Conservation (phyloP, 2,888 invertebrate species). For the Girardia tigrina region DNA sequence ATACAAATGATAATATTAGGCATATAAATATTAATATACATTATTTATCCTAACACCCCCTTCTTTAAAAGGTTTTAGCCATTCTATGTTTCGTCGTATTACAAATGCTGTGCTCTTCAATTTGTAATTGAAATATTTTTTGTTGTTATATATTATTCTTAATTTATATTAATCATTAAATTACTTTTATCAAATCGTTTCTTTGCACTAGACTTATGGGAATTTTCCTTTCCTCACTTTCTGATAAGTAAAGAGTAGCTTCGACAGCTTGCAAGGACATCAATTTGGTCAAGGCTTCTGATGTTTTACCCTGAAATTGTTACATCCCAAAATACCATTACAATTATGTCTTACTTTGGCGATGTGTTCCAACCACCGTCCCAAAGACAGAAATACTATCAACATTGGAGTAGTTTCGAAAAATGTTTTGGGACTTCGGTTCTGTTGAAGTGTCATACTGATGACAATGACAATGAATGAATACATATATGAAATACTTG, state of each 20-base stretch:
- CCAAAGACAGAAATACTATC: slow-evolving; percentile 83
- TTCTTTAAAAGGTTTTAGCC: no score
- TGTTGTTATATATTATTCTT: no score
- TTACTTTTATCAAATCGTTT: slow-evolving; percentile 51
- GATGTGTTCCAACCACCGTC: slow-evolving; percentile 89
- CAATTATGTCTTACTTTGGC: slow-evolving; percentile 66
- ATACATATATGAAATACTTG: slow-evolving; percentile 81
- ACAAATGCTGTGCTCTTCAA: no score
- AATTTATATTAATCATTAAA: no score
- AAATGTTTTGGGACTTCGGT: slow-evolving; percentile 79
- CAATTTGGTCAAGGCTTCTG: slow-evolving; percentile 81
- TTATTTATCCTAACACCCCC: no score
- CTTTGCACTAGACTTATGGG: slow-evolving; percentile 79
- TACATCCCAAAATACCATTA: no score
- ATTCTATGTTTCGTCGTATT: no score
- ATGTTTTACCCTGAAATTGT: slow-evolving; percentile 72
- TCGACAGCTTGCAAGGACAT: slow-evolving; percentile 76
- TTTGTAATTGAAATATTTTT: no score
- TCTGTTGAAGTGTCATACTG: slow-evolving; percentile 65
- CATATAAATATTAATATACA: no score
- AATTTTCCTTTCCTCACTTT: slow-evolving; percentile 57
- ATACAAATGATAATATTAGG: no score
- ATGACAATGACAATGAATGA: slow-evolving; percentile 65
- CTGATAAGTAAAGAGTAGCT: slow-evolving; percentile 65
- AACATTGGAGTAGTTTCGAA: slow-evolving; percentile 99